Percentiles rank a stretch among this genome's conserved stretches.
Evolutionary conservation across 2,888 invertebrate species (phyloP).

Genomic region (Macropis europaea): DNA sequence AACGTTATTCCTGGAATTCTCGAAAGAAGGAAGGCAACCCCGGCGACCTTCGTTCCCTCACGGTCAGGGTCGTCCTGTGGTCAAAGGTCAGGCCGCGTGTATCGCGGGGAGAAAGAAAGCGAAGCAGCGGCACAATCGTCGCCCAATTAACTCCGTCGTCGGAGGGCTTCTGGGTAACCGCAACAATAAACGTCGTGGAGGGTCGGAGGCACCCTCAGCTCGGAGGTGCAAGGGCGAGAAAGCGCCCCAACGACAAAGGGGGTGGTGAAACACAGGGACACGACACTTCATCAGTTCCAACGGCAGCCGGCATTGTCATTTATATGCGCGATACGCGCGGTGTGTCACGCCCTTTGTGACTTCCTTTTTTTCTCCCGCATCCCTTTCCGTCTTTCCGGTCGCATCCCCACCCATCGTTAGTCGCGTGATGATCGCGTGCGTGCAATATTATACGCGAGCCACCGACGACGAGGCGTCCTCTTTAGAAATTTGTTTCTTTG

Average conservation of each 20-base stretch:
- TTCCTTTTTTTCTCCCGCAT: slow-evolving; percentile 41
- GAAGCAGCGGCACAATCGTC: slow-evolving; percentile 66
- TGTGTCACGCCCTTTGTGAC: slow-evolving; percentile 63
- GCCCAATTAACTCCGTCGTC: slow-evolving; percentile 74
- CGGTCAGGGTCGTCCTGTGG: slow-evolving; percentile 57
- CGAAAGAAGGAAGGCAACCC: slow-evolving; percentile 27
- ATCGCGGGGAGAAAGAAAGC: slow-evolving; percentile 42
- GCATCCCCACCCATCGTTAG: slow-evolving; percentile 62
- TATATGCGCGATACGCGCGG: slow-evolving; percentile 70
- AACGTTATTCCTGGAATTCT: slow-evolving; percentile 16
- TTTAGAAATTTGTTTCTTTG: slow-evolving; percentile 76
- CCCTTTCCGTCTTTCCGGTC: slow-evolving; percentile 15
- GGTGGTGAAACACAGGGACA: slow-evolving; percentile 64
- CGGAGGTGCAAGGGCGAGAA: slow-evolving; percentile 65
- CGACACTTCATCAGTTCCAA: slow-evolving; percentile 76
- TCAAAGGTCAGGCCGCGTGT: slow-evolving; percentile 51
- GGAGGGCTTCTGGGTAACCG: slow-evolving; percentile 71
- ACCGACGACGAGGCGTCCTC: slow-evolving; percentile 61
- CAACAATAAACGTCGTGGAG: slow-evolving; percentile 69
- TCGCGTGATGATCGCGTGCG: slow-evolving; percentile 59
- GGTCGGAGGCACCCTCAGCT: slow-evolving; percentile 54
- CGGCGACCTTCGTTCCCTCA: slow-evolving; percentile 53
- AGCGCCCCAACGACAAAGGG: slow-evolving; percentile 47
- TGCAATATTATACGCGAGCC: slow-evolving; percentile 55
- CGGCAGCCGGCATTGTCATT: slow-evolving; percentile 76